Base-by-base conservation (phyloP, 2,797 vertebrate genomes). In the Argyrosomus regius region DNA sequence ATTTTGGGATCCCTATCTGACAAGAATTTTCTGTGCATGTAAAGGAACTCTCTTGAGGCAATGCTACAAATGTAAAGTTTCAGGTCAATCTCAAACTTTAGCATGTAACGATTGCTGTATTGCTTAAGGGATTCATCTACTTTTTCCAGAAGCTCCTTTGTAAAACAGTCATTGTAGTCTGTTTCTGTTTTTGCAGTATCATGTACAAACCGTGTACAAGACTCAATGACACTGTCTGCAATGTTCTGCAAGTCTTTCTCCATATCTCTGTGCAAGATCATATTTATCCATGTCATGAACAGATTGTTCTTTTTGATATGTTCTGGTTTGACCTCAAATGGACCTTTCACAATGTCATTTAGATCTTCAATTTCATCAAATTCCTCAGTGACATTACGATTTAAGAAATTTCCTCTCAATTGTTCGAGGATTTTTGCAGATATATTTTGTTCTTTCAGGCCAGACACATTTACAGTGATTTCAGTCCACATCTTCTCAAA, bases 401-500 rank as follows among this genome's bases (percentile, higher is more conserved):
- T 79, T 24, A 0, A 3, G 4, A 90, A 67, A 24, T 54, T 58
- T 13, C 8, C 59, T 10, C 2, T 66, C 24, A 92, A 2, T 1
- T 87, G 63, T 0, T 18, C 18, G 2, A 87, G 50, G 3, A 84
- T 24, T 3, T 0, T 2, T 45, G n/a, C 6, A 16, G 48, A 0
- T 49, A 93, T 77, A 12, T 91, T 54, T 35, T 0, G 35, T 18
- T 81, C 58, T 70, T 72, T 20, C 3, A 89, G 22, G 8, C 66
- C 24, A 11, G 26, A 3, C 0, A 88, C 13, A 1, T 83, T 74
- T n/a, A 0, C 28, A 4, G 74, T 48, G 3, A 14, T 66, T 0
- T 13, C 5, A 1, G 9, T 9, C 91, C 93, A 92, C 84, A 90
- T 91, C 1, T 75, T 83, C 49, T 90, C 68, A 86, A 94, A 93